phyloP scores from a whole-genome alignment of 1,140 invertebrate genomes.

The Chelonus insularis region DNA sequence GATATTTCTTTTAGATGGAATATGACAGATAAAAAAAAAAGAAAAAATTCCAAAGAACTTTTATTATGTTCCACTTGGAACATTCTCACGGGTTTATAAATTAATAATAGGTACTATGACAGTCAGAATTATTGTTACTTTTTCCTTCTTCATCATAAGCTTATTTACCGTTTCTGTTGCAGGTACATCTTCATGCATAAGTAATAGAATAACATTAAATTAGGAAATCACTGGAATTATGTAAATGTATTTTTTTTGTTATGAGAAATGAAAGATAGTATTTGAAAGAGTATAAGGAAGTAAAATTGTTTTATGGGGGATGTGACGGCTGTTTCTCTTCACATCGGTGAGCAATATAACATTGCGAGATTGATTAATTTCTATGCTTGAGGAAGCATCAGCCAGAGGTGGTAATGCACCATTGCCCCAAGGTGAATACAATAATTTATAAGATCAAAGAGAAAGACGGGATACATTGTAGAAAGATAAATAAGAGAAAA shows the following conservation, averaged over 20 bases:
- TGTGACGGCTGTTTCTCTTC: constrained; percentile 8
- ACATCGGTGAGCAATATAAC: constrained; percentile 3
- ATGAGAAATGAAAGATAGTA: neutral
- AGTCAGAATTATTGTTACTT: neutral
- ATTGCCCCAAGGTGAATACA: constrained; percentile 36
- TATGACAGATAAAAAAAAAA: no score
- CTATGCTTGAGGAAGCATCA: constrained; percentile 51
- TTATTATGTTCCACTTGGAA: neutral
- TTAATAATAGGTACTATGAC: neutral
- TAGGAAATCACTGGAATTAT: no score
- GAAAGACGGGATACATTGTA: neutral
- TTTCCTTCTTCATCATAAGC: neutral
- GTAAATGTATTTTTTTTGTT: no score
- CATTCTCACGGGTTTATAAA: constrained; percentile 1
- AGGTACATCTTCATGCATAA: no score
- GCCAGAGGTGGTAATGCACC: constrained; percentile 38
- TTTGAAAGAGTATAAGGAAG: no score
- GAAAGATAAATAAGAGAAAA: neutral
- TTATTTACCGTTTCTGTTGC: neutral
- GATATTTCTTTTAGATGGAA: no score
- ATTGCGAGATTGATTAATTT: constrained; percentile 54
- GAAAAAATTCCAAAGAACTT: neutral
- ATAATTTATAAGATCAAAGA: constrained; percentile 13
- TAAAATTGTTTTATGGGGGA: no score
- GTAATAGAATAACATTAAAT: no score